Evolutionary conservation across 2,797 vertebrate genomes (phyloP).

Genomic region (Anas flavirostris): DNA sequence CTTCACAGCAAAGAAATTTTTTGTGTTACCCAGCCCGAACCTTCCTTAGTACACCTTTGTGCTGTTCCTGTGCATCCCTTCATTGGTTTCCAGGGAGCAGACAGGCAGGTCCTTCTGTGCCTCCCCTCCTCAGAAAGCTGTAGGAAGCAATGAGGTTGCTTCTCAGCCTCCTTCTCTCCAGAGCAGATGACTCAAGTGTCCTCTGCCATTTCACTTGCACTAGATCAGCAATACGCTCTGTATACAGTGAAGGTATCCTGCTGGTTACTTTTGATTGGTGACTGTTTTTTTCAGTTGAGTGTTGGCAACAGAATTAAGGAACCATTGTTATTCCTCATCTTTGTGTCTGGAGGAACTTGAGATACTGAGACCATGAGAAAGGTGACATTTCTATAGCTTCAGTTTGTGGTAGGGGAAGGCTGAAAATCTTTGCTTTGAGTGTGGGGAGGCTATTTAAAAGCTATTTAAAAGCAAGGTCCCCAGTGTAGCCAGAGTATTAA

Average conservation of each 20-base stretch:
- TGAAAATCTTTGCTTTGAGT: not conserved
- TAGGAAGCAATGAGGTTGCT: not conserved
- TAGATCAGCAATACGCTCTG: not conserved
- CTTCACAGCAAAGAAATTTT: no score
- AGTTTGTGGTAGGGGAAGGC: not conserved
- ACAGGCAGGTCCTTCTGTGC: no score
- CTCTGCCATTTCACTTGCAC: not conserved
- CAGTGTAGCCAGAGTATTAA: not conserved
- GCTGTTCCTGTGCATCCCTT: no score
- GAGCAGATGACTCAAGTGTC: not conserved
- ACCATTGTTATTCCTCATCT: not conserved
- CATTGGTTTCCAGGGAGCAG: no score
- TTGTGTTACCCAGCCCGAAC: no score
- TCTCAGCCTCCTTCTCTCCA: not conserved
- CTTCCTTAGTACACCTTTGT: no score
- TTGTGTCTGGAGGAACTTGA: not conserved
- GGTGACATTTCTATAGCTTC: not conserved
- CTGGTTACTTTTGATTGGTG: not conserved
- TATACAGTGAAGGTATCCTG: not conserved
- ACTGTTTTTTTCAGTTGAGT: not conserved
- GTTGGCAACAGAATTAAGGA: not conserved
- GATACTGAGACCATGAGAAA: not conserved
- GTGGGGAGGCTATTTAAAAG: not conserved
- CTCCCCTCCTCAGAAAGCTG: not conserved
- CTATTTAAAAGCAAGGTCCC: not conserved